Conservation (phyloP, 23 tunicate species). For the Ascidia mentula region DNA sequence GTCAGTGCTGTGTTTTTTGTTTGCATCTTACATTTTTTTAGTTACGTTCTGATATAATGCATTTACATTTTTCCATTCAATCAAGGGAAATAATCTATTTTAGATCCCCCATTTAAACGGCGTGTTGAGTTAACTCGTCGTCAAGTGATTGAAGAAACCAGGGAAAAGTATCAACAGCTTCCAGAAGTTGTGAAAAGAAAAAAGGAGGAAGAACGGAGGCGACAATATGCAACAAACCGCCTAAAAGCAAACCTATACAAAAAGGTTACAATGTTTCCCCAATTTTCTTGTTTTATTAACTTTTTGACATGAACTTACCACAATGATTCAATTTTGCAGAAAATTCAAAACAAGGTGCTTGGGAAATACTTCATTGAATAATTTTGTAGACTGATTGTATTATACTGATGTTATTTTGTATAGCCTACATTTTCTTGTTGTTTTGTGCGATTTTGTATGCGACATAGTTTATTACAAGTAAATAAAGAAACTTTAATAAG, state of each 20-base stretch:
- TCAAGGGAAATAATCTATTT: background rate
- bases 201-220: constrained; percentile 63
- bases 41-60: too few species aligned
- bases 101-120: constrained; percentile 19
- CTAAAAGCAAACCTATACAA: constrained; percentile 58
- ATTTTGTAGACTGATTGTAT: background rate
- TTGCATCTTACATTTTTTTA: too few species aligned
- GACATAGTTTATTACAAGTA: too few species aligned
- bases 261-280: too few species aligned
- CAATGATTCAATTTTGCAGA: constrained; percentile 35
- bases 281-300: too few species aligned
- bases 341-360: constrained; percentile 49
- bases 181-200: constrained; percentile 82
- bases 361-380: constrained; percentile 4
- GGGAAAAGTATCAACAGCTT: constrained; percentile 62
- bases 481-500: too few species aligned
- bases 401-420: too few species aligned
- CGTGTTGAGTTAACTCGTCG: constrained; percentile 27
- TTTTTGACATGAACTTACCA: background rate
- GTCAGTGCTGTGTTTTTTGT: background rate
- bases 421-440: too few species aligned
- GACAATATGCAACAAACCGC: constrained; percentile 64
- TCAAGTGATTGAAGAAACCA: constrained; percentile 56
- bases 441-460: too few species aligned
- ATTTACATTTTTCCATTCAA: too few species aligned